Evolutionary conservation across 2,113 vertebrate species (phyloP), one percentile per base, ranked within the genome.

Genomic region (Otocyon megalotis): DNA sequence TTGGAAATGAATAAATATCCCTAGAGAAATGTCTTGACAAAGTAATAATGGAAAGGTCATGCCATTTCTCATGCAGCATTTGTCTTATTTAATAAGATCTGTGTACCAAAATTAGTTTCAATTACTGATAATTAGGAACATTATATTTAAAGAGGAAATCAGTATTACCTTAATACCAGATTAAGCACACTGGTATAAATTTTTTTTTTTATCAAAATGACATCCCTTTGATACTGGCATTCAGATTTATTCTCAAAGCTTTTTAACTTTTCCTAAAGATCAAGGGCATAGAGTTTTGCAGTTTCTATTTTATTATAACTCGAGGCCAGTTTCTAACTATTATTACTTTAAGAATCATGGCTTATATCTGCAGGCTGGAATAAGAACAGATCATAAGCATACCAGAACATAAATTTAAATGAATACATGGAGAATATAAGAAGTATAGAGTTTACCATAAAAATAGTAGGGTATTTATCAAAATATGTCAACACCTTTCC

Each of bases 231-330:
- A 88, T 69, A 50, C 5, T 65, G 28, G 37, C 65, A 94, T 97
- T 98, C 90, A 97, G 62, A 96, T 97, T 72, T 95, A 94, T 89
- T 90, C 96, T 96, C 86, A 90, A 89, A 97, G 96, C 8, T 32
- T 98, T 97, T 94, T 79, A 98, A 76, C 69, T 96, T 98, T 97
- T 92, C 19, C 93, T 98, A 98, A 99, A 98, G 97, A 98, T 98
- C 98, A 98, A 99, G 98, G 98, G 96, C 97, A 98, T 65, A 43
- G 77, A 96, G 81, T 93, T 98, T 94, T 93, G 77, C 62, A 86
- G 43, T 98, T 98, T 97, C 93, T 97, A 48, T 97, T 98, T 98
- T 98, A 98, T 96, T 97, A 83, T 92, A 87, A 98, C 97, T 98
- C 30, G 16, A 95, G 96, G 96, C 92, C 97, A 84, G 8, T 94